Evolutionary conservation across 2,113 vertebrate genomes (phyloP).

Genomic region (Drymodes brunneopygia): DNA sequence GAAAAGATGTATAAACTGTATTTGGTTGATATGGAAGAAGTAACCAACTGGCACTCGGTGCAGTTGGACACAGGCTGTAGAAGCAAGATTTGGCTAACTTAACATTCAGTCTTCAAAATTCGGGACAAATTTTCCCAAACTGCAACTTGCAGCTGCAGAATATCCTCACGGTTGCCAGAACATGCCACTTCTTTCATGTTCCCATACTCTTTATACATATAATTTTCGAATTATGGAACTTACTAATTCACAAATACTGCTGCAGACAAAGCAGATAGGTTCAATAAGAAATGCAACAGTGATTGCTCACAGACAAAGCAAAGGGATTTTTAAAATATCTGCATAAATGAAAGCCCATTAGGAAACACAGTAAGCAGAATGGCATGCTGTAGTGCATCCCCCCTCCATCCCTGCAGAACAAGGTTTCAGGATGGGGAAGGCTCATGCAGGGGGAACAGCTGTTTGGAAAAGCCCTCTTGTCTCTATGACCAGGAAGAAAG

Average conservation of each 20-base stretch:
- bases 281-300: background rate
- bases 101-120: background rate
- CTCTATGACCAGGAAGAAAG: background rate
- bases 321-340: background rate
- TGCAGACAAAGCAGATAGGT: background rate
- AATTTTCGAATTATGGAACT: background rate
- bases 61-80: background rate
- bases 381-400: background rate
- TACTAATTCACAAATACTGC: background rate
- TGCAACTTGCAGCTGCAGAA: background rate
- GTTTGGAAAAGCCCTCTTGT: background rate
- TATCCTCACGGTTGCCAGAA: background rate
- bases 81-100: background rate
- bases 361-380: background rate
- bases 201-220: rapidly evolving
- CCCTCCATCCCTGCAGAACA: background rate
- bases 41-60: background rate
- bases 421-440: background rate
- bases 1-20: background rate
- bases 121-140: background rate
- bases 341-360: background rate
- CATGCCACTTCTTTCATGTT: background rate
- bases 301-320: background rate
- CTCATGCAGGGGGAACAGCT: background rate
- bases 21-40: background rate